Conservation (phyloP, 1,140 invertebrate species). For the Drusus annulatus region DNA sequence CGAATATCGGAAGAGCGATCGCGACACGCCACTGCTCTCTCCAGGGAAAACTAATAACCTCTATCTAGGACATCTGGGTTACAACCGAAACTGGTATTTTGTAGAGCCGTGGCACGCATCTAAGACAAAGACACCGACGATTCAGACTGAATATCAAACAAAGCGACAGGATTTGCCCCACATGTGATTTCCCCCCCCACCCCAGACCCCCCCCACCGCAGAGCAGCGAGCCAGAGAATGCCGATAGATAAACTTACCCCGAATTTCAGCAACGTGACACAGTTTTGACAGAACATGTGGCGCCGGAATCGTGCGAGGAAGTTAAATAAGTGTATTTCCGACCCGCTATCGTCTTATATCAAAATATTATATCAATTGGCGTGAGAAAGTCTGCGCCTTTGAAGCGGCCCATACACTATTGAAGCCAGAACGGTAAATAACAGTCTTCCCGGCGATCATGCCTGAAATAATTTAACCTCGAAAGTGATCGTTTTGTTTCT, state of each 20-base stretch:
- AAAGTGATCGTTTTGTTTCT: no score
- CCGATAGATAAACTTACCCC: conserved; percentile 22
- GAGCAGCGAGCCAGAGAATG: neutral
- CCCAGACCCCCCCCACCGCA: neutral
- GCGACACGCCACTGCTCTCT: no score
- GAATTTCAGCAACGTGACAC: conserved; percentile 26
- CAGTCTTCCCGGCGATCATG: neutral
- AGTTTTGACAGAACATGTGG: conserved; percentile 35
- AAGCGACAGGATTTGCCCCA: no score
- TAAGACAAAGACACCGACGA: neutral
- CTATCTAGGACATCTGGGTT: no score
- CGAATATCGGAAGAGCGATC: no score
- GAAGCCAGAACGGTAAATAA: neutral
- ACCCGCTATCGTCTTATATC: conserved; percentile 20
- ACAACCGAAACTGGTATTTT: no score
- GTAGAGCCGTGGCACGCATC: neutral
- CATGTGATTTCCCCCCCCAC: no score
- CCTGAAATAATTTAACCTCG: no score
- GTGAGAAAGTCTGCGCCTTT: conserved; percentile 3
- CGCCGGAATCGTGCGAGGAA: conserved; percentile 33
- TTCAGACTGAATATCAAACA: neutral
- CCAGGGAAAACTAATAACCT: no score
- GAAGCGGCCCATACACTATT: neutral
- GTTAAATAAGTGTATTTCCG: conserved; percentile 34
- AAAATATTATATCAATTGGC: conserved; percentile 24